Evolutionary conservation across 1,140 invertebrate species (phyloP).

Genomic region (Pollicipes pollicipes): DNA sequence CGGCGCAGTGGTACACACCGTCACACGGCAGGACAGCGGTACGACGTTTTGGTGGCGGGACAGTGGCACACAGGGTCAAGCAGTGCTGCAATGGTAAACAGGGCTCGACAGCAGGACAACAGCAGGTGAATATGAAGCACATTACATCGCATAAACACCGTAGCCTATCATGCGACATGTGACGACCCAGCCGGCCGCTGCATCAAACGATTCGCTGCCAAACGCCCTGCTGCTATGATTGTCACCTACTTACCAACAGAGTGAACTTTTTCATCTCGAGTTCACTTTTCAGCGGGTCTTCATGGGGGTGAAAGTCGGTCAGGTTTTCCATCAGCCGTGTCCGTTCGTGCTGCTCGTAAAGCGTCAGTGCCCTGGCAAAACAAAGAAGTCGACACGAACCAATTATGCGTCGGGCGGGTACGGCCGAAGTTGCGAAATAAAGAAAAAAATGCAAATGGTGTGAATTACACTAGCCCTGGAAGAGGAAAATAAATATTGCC

Average conservation of each 20-base stretch:
- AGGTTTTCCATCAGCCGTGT: constrained; percentile 70
- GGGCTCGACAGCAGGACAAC: no score
- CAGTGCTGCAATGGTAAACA: no score
- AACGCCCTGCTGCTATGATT: no score
- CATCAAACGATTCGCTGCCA: no score
- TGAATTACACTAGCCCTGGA: background rate
- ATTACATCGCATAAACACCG: no score
- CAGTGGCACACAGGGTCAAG: no score
- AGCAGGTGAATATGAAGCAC: no score
- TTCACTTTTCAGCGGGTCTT: constrained; percentile 66
- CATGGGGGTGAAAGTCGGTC: constrained; percentile 53
- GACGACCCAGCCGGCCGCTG: no score
- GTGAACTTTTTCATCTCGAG: constrained; percentile 89
- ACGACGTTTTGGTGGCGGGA: no score
- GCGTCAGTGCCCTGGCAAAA: constrained; percentile 45
- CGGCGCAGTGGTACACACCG: no score
- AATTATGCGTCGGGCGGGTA: background rate
- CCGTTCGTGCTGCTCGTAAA: constrained; percentile 80
- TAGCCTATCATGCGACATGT: no score
- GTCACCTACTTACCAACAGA: constrained; percentile 64
- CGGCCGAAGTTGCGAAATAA: background rate
- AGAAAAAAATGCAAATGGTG: constrained; percentile 4
- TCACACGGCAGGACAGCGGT: no score
- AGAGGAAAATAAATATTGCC: background rate
- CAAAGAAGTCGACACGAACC: background rate